Evolutionary conservation across 2,113 vertebrate species (phyloP).

Genomic region (Pterocles gutturalis): DNA sequence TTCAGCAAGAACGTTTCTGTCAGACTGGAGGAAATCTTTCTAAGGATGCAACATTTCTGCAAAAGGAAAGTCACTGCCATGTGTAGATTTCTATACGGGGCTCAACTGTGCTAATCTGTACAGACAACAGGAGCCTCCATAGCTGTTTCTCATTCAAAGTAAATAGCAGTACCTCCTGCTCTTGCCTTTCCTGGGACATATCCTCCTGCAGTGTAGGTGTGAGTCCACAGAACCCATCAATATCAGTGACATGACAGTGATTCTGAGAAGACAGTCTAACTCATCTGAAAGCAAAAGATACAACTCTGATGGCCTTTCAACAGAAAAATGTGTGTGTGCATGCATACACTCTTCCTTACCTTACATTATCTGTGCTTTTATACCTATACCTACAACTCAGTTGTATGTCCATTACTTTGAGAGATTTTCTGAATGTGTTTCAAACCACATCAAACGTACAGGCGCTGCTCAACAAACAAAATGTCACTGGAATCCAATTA

Average conservation of each 20-base stretch:
- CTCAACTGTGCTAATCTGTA: not conserved
- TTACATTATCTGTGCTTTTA: not conserved
- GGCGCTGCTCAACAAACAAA: not conserved
- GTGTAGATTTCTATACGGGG: not conserved
- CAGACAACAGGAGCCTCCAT: not conserved
- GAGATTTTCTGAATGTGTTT: not conserved
- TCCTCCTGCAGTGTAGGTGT: not conserved
- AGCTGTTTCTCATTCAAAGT: not conserved
- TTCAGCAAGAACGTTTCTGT: not conserved
- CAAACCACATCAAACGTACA: not conserved
- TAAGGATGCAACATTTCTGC: not conserved
- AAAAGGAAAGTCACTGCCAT: not conserved
- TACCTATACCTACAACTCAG: not conserved
- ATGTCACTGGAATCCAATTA: not conserved
- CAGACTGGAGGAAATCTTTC: not conserved
- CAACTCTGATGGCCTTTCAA: not conserved
- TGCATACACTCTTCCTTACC: not conserved
- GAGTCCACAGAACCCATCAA: not conserved
- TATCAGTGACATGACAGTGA: not conserved
- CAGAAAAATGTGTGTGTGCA: not conserved
- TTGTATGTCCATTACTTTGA: not conserved
- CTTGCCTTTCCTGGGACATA: not conserved
- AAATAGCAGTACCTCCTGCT: not conserved
- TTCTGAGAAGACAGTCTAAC: not conserved
- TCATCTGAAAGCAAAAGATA: not conserved